Base-by-base conservation (phyloP, 2,113 vertebrate species). In the Leptosomus discolor region DNA sequence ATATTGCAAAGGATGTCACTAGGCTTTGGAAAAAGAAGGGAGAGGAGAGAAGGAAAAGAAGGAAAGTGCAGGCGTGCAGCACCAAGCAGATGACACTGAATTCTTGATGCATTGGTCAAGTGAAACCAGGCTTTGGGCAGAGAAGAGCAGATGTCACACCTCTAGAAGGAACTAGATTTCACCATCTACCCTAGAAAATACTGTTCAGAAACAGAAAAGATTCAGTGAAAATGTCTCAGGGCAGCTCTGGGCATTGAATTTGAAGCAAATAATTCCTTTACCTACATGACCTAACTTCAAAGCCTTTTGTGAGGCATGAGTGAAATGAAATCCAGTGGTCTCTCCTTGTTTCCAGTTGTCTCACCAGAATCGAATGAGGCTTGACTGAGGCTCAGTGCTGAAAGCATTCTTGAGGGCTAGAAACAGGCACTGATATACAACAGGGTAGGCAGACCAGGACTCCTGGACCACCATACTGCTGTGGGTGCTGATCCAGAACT, bases 1-100 rank as follows among this genome's bases (percentile, higher is more conserved):
- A 94, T 88, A 77, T 60, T 63, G 85, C 92, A 90, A 96, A 94
- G 29, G 30, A 91, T 95, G 90, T 87, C 95, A 96, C 67, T 90
- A 95, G 80, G 71, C 71, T 96, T 89, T 88, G 88, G 83, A 53
- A 85, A 90, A 53, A 64, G n/a, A 91, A 79, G 6, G 43, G 15
- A 56, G 26, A 68, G 20, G 20, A 93, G 24, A 82, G 53, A 50
- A 34, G 17, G 14, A 54, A 82, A 41, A 5, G 23, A 39, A 85
- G 30, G 15, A 56, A 83, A 46, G 34, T 85, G 41, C 61, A 85
- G 39, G 39, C 90, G 26, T 61, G 15, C 1, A 0, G 9, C 11
- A 9, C 30, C 67, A 76, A 82, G 45, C 20, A 79, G 53, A 57
- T 74, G 53, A 48, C 53, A 63, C 41, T 27, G 37, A 71, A 67